Evolutionary conservation across 64 coral and sea anemone species (phyloP).

Genomic region (Pocillopora damicornis): DNA sequence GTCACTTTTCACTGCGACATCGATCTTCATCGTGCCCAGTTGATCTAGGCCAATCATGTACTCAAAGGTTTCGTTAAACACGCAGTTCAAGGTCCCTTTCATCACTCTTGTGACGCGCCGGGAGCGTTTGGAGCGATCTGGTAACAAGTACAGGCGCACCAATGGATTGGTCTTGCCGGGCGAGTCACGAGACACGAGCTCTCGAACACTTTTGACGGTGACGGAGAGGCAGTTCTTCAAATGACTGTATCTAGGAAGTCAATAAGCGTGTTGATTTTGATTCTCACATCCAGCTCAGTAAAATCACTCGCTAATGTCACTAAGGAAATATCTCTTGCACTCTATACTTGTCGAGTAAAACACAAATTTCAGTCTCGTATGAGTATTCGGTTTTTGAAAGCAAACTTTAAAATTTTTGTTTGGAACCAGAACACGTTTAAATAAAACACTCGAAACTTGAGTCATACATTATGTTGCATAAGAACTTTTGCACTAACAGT

Average conservation of each 20-base stretch:
- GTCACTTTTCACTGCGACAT: conserved; percentile 76
- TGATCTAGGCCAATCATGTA: conserved; percentile 79
- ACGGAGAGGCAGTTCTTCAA: conserved; percentile 68
- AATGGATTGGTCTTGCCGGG: conserved; percentile 82
- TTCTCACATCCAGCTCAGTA: not conserved
- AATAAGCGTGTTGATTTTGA: too few species aligned
- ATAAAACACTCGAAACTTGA: too few species aligned
- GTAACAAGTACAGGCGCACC: conserved; percentile 80
- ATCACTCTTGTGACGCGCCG: conserved; percentile 63
- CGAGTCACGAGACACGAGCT: conserved; percentile 64
- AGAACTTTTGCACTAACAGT: too few species aligned
- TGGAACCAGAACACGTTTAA: too few species aligned
- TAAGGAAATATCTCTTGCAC: too few species aligned
- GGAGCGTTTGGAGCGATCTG: conserved; percentile 84
- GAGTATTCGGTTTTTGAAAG: too few species aligned
- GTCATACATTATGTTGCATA: too few species aligned
- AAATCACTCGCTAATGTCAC: too few species aligned
- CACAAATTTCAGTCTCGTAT: too few species aligned
- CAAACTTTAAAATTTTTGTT: too few species aligned
- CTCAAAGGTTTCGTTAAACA: conserved; percentile 75
- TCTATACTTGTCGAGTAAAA: too few species aligned
- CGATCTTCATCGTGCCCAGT: conserved; percentile 56
- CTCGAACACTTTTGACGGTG: conserved; percentile 53
- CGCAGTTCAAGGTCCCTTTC: conserved; percentile 39
- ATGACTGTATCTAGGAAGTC: conserved; percentile 44